Evolutionary conservation across 2,113 vertebrate species (phyloP).

Genomic region (Suncus etruscus): DNA sequence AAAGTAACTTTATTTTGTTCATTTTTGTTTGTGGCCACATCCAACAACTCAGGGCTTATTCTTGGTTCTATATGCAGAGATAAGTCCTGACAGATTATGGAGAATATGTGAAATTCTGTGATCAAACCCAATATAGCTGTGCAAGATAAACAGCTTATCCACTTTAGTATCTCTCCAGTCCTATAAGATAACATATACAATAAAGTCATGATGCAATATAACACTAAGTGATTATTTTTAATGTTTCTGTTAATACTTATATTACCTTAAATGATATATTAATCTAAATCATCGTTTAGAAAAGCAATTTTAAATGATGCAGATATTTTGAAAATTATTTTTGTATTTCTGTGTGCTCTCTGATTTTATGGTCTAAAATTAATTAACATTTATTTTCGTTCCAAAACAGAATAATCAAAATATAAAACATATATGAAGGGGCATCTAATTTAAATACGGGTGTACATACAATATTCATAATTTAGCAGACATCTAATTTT

Average conservation of each 20-base stretch:
- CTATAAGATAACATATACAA: background rate
- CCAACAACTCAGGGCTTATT: too few species aligned
- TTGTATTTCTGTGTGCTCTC: background rate
- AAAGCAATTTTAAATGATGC: background rate
- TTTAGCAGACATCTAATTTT: background rate
- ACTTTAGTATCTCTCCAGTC: too few species aligned
- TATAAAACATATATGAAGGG: background rate
- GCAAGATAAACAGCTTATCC: too few species aligned
- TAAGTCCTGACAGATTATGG: too few species aligned
- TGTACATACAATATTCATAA: background rate
- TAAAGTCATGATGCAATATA: background rate
- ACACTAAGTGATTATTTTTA: background rate
- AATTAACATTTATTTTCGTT: background rate
- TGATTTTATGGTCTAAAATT: slow-evolving; percentile 13
- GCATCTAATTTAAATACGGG: background rate
- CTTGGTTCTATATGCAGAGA: too few species aligned
- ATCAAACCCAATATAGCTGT: too few species aligned
- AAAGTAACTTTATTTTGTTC: background rate
- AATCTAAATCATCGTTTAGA: too few species aligned
- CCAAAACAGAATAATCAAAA: background rate
- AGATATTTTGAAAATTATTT: too few species aligned
- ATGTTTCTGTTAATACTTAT: background rate
- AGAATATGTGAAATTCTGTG: too few species aligned
- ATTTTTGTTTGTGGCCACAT: too few species aligned
- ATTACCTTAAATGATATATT: slow-evolving; percentile 4